Percentiles rank a stretch among this genome's conserved stretches.
Evolutionary conservation across 2,797 vertebrate species (phyloP).

Genomic region (Pseudochromis fuscus): DNA sequence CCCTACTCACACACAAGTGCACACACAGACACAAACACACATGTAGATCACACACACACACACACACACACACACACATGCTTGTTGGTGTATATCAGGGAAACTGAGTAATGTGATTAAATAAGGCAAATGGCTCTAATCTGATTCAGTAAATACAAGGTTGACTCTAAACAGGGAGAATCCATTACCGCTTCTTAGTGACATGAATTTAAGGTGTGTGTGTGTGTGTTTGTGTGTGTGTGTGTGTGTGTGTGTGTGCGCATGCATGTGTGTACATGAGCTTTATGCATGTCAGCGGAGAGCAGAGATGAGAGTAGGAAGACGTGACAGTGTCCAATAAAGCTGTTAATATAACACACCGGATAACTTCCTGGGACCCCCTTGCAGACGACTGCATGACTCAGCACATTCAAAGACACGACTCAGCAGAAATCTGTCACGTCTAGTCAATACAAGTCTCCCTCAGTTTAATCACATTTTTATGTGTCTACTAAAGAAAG

Average conservation of each 20-base stretch:
- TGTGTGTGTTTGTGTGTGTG: slow-evolving; percentile 13
- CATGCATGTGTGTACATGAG: slow-evolving; percentile 4
- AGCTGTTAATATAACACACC: slow-evolving; percentile 31
- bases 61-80: slow-evolving; percentile 35
- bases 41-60: slow-evolving; percentile 69
- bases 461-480: slow-evolving; percentile 24
- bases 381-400: slow-evolving; percentile 38
- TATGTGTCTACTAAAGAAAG: too few relatives aligned
- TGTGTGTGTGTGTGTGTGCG: background rate
- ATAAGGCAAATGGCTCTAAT: slow-evolving; percentile 46
- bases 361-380: slow-evolving; percentile 27
- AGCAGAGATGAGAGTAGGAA: slow-evolving; percentile 20
- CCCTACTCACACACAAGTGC: slow-evolving; percentile 75
- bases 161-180: slow-evolving; percentile 30
- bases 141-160: slow-evolving; percentile 22
- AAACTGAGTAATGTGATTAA: slow-evolving; percentile 37
- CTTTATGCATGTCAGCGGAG: background rate
- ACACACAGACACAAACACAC: slow-evolving; percentile 39
- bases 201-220: slow-evolving; percentile 23
- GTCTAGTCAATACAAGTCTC: slow-evolving; percentile 38
- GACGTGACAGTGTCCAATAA: slow-evolving; percentile 15
- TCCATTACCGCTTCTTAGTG: slow-evolving; percentile 18
- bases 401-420: slow-evolving; percentile 55
- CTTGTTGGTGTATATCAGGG: slow-evolving; percentile 10
- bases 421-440: slow-evolving; percentile 54